phyloP scores from a whole-genome alignment of 2,797 vertebrate genomes.

The Oreochromis mossambicus region DNA sequence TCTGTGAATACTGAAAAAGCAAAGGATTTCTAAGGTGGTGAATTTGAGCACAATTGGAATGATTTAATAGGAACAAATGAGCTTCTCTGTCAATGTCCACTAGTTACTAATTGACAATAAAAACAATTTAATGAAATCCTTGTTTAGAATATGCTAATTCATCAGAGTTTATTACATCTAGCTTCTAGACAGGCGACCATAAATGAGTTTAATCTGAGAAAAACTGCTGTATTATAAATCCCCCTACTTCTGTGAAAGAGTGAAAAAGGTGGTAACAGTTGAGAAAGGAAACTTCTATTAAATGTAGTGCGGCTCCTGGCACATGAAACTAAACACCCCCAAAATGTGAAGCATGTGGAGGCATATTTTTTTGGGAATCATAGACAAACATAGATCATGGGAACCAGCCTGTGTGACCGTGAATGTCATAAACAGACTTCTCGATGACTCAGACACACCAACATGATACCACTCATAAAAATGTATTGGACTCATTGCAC shows the following conservation, averaged over 20 bases:
- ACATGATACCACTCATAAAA: slow-evolving; percentile 67
- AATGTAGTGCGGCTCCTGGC: slow-evolving; percentile 45
- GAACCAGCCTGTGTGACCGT: slow-evolving; percentile 61
- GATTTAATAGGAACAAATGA: not conserved
- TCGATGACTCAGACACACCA: slow-evolving; percentile 53
- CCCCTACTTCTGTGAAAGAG: not conserved
- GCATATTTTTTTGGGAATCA: slow-evolving; percentile 64
- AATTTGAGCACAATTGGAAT: not conserved
- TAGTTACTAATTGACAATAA: not conserved
- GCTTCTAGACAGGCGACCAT: not conserved
- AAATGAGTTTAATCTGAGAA: not conserved
- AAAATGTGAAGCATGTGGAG: slow-evolving; percentile 77
- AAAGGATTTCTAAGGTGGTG: not conserved
- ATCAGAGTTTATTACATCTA: not conserved
- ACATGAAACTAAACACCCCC: slow-evolving; percentile 71
- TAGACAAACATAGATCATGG: slow-evolving; percentile 65
- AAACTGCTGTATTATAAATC: not conserved
- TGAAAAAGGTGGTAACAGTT: slow-evolving; percentile 24
- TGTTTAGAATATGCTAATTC: not conserved
- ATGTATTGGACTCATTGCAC: slow-evolving; percentile 50
- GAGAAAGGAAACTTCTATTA: slow-evolving; percentile 55
- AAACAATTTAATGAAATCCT: not conserved
- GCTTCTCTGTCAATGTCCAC: not conserved
- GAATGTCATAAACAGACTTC: slow-evolving; percentile 59
- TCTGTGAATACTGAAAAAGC: not conserved